Base-by-base conservation (phyloP, 2,888 invertebrate species). In the Ephialtes manifestator region DNA sequence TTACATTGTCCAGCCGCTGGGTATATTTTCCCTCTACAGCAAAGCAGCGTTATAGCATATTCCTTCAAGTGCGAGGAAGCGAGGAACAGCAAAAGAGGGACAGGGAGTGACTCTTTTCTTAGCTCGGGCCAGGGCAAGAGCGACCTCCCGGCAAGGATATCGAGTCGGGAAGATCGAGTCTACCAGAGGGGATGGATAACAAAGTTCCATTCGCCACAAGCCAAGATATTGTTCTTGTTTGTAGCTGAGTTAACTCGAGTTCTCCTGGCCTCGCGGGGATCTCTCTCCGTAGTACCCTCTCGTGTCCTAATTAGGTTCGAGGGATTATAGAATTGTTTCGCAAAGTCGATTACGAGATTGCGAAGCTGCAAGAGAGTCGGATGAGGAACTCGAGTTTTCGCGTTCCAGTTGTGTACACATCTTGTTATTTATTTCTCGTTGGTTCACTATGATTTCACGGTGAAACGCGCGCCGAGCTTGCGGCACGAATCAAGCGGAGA, bases 241-340 rank as follows among this genome's bases (percentile, higher is more conserved):
- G 91, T 90, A 91, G 90, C 89, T 72, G 88, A 93, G 90, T 92
- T 92, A 91, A 91, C 89, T 91, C 89, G 88, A 89, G 90, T 90
- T 89, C 87, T 77, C 68, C 65, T 11, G 4, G 24, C n/a, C 75
- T 48, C 71, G 67, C 63, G n/a, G 58, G 28, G 31, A 15, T 74
- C 58, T 46, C 71, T 79, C 71, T 71, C 2, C 58, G 4, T 15
- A 51, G 51, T 55, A 55, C 60, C 31, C 60, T 60, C 31, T n/a
- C 15, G 31, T 18, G 65, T 90, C 90, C 90, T 94, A 93, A 94
- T 93, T 93, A 92, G 90, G 90, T 94, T 94, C 90, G 88, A 89
- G 90, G 89, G 92, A 93, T 93, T 93, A 93, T 92, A 92, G 92
- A 93, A 93, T 93, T 93, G 93, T 93, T 92, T 88, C 89, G 89